Evolutionary conservation across 2,888 invertebrate genomes (phyloP), one percentile per base, ranked within the genome.

Genomic region (Acrobasis repandana): DNA sequence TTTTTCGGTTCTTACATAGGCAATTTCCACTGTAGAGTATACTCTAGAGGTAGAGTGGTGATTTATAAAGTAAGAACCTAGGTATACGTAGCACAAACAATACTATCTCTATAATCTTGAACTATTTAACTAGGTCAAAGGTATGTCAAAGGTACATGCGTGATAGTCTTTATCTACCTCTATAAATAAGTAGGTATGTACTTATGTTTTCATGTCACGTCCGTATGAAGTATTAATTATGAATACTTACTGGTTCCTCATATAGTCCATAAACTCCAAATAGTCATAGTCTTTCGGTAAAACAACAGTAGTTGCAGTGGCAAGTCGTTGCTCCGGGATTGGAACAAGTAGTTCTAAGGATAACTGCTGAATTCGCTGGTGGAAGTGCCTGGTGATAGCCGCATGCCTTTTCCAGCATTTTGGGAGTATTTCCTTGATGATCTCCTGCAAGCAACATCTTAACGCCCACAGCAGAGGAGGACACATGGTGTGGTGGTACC

Each of bases 401-500:
- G 93, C 86, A 78, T 98, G 98, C 3, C 96, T 93, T 2, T 91
- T 88, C 94, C 97, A 96, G n/a, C 94, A 93, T 9, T 91, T 92
- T 62, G 93, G 93, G 14, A 97, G 88, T 0, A 96, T 96, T 86
- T 96, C 95, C 59, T 95, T 94, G 18, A 93, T 94, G 3, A 97
- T 82, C 68, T 95, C 93, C 2, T 96, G 94, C 20, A 98, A 86
- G 9, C 96, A 96, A 82, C 96, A 96, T 6, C 98, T 93, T 6
- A 98, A 84, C 0, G 96, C 97, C 86, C 96, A 98, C 0, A 98
- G 78, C 56, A 96, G 84, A 2, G 95, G 96, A 0, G 97, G 93
- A n/a, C 96, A 95, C 14, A 96, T 93, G 0, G 98, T 98, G 83
- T 98, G 98, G 83, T 98, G 98, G 78, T 98, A 98, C 52, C 96